Conservation (phyloP, 2,113 vertebrate species). For the Okapia johnstoni region DNA sequence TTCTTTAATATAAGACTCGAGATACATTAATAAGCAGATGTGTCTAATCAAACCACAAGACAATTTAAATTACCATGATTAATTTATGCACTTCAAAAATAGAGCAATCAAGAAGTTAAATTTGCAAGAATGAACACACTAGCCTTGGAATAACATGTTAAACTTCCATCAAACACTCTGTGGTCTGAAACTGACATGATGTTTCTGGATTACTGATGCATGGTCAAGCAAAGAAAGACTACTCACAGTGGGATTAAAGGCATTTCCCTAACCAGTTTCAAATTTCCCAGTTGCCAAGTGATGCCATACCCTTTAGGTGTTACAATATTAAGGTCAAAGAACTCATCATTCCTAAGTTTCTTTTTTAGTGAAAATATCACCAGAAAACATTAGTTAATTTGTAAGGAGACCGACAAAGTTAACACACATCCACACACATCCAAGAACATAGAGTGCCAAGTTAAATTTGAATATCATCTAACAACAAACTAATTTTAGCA, state of each 20-base stretch:
- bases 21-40: neutral
- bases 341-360: neutral
- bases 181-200: neutral
- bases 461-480: slow-evolving; percentile 3
- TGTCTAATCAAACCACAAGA: neutral
- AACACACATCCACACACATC: neutral
- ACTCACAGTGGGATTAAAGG: neutral
- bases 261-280: neutral
- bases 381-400: slow-evolving; percentile 22
- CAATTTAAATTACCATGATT: neutral
- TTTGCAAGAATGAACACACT: neutral
- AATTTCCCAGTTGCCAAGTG: neutral
- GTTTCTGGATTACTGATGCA: neutral
- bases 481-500: neutral
- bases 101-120: slow-evolving; percentile 8
- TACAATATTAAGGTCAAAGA: neutral
- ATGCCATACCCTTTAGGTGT: neutral
- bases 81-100: neutral
- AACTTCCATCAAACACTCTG: neutral
- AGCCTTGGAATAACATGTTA: neutral
- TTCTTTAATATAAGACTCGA: slow-evolving; percentile 1
- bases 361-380: neutral
- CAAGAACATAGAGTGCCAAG: neutral
- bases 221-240: neutral
- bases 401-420: neutral